Evolutionary conservation across 2,113 vertebrate genomes (phyloP).

Genomic region (Polypterus bichir): DNA sequence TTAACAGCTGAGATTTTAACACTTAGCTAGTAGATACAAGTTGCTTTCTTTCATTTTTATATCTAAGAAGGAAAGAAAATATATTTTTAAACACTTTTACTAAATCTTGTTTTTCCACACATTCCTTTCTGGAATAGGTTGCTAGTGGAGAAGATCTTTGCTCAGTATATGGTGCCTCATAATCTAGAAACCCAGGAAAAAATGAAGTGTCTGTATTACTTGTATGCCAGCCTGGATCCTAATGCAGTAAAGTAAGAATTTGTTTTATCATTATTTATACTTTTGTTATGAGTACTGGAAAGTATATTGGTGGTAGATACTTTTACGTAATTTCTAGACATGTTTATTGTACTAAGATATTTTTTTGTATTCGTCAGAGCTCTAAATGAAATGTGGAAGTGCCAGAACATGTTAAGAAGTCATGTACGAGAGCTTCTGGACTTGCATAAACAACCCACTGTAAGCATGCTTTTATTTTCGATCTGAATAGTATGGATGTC

Average conservation of each 20-base stretch:
- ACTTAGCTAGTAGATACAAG: too few relatives aligned
- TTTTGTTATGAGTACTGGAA: neutral
- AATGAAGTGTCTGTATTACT: constrained; percentile 98
- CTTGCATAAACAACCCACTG: constrained; percentile 86
- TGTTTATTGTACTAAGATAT: neutral
- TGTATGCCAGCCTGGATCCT: constrained; percentile 94
- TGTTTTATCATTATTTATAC: constrained; percentile 13
- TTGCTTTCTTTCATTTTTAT: too few relatives aligned
- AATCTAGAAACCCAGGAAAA: constrained; percentile 95
- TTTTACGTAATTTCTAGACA: neutral
- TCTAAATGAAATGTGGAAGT: constrained; percentile 98
- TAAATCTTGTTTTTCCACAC: too few relatives aligned
- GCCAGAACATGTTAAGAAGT: constrained; percentile 94
- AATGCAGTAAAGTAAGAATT: constrained; percentile 93
- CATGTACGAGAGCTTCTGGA: constrained; percentile 89
- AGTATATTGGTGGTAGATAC: neutral
- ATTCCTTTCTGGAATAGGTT: constrained; percentile 45
- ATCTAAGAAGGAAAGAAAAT: too few relatives aligned
- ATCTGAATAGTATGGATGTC: neutral
- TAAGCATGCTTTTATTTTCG: constrained; percentile 35
- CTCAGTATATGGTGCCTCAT: constrained; percentile 94
- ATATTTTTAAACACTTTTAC: too few relatives aligned
- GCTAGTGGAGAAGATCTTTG: constrained; percentile 96
- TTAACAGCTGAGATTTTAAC: too few relatives aligned
- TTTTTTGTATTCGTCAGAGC: constrained; percentile 50